Percentiles rank a stretch among this genome's conserved stretches.
Conservation (phyloP, 2,113 vertebrate genomes). For the Centropus unirufus region DNA sequence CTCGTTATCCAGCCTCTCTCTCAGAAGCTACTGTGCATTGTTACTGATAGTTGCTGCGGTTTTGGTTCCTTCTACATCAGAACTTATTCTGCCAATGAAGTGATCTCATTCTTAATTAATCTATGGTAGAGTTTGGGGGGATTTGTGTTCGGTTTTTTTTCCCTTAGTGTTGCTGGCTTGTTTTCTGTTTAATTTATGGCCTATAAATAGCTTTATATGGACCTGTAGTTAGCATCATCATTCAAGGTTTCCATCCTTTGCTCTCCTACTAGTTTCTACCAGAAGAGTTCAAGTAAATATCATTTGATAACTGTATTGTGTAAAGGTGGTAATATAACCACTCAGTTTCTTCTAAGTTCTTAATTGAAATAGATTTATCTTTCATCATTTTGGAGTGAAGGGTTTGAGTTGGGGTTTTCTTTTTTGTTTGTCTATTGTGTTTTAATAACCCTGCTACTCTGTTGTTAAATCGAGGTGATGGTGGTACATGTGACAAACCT, state of each 20-base stretch:
- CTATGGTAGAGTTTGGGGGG: accelerated
- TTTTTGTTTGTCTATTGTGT: background rate
- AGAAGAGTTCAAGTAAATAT: background rate
- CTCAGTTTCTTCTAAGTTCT: background rate
- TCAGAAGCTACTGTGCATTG: background rate
- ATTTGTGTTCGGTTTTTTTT: accelerated
- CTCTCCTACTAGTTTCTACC: background rate
- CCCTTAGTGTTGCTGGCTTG: background rate
- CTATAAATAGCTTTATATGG: background rate
- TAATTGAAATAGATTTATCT: background rate
- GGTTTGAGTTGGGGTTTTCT: background rate
- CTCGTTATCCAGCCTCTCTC: background rate
- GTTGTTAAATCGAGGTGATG: background rate
- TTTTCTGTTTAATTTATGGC: background rate
- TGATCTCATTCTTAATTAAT: background rate
- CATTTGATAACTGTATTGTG: background rate
- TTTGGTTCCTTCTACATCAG: background rate
- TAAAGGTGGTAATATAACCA: background rate
- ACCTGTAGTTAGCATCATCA: background rate
- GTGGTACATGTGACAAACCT: background rate
- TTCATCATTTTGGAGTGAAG: background rate
- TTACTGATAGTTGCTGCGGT: background rate
- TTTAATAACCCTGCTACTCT: background rate
- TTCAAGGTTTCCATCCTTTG: background rate
- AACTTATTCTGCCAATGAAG: background rate